Conservation (phyloP, 2,888 invertebrate species). For the Eupithecia dodoneata region DNA sequence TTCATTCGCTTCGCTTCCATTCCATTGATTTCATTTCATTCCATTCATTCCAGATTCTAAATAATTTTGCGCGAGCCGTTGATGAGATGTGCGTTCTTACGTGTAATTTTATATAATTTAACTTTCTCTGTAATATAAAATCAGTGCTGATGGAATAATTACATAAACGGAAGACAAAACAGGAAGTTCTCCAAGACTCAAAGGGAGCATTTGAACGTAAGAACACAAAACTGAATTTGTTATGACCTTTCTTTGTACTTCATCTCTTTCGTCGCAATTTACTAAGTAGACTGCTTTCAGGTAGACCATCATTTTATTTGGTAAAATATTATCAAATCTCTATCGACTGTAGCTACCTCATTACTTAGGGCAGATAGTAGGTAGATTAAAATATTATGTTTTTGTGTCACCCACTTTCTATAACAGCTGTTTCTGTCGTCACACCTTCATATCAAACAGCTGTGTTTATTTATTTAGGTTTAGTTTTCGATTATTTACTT, state of each 20-base stretch:
- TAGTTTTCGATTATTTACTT: not conserved
- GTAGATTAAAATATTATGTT: slow-evolving; percentile 21
- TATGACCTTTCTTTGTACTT: slow-evolving; percentile 72
- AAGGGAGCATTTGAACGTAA: slow-evolving; percentile 47
- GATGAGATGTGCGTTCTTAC: not conserved
- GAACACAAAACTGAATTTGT: slow-evolving; percentile 51
- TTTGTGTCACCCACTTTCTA: slow-evolving; percentile 63
- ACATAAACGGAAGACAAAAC: slow-evolving; percentile 31
- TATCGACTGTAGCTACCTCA: not conserved
- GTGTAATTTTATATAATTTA: slow-evolving; percentile 13
- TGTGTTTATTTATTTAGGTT: slow-evolving; percentile 46
- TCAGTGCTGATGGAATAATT: slow-evolving; percentile 38
- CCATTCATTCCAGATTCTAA: not conserved
- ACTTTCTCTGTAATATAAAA: slow-evolving; percentile 58
- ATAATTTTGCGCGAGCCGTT: not conserved
- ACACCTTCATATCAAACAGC: slow-evolving; percentile 67
- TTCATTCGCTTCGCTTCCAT: too few species aligned
- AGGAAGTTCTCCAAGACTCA: slow-evolving; percentile 11
- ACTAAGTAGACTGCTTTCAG: not conserved
- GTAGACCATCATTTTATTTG: not conserved
- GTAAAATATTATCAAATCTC: not conserved
- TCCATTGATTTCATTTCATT: not conserved
- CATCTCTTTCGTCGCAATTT: slow-evolving; percentile 61
- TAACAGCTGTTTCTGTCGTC: slow-evolving; percentile 77
- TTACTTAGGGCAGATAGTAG: not conserved